phyloP scores from a whole-genome alignment of 2,797 vertebrate genomes.

The Nyctalus aviator region DNA sequence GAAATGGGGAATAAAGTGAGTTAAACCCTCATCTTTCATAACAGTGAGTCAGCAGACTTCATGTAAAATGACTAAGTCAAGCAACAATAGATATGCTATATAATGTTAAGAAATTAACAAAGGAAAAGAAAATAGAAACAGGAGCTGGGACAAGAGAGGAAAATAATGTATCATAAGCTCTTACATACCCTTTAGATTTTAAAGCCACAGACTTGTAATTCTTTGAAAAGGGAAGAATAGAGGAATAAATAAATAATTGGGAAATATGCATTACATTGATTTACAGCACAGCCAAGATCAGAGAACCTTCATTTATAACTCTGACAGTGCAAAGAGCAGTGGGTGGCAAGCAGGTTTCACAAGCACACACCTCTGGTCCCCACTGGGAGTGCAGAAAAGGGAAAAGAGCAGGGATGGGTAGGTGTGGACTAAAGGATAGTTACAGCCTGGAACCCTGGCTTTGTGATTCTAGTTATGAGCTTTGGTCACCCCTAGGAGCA shows the following conservation, averaged over 20 bases:
- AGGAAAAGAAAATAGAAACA: conserved; percentile 36
- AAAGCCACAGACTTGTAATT: conserved; percentile 31
- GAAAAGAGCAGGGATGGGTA: neutral
- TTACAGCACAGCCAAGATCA: conserved; percentile 32
- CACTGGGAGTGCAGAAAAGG: neutral
- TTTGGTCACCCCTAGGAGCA: neutral
- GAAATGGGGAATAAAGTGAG: conserved; percentile 7
- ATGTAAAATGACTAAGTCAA: conserved; percentile 60
- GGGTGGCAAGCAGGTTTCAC: neutral
- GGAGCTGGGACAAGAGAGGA: neutral
- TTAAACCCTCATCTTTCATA: conserved; percentile 46
- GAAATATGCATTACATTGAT: conserved; percentile 59
- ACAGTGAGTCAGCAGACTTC: neutral
- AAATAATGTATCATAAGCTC: neutral
- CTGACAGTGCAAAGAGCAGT: neutral
- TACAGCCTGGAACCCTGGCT: neutral
- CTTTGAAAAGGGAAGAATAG: neutral
- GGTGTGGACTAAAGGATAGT: neutral
- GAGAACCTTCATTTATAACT: conserved; percentile 52
- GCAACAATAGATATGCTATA: conserved; percentile 30
- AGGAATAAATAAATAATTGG: conserved; percentile 58
- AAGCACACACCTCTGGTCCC: neutral
- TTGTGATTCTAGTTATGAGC: neutral
- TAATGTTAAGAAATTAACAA: conserved; percentile 51
- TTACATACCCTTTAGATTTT: conserved; percentile 42